phyloP scores from a whole-genome alignment of 2,888 invertebrate species.

The Panorpa germanica region DNA sequence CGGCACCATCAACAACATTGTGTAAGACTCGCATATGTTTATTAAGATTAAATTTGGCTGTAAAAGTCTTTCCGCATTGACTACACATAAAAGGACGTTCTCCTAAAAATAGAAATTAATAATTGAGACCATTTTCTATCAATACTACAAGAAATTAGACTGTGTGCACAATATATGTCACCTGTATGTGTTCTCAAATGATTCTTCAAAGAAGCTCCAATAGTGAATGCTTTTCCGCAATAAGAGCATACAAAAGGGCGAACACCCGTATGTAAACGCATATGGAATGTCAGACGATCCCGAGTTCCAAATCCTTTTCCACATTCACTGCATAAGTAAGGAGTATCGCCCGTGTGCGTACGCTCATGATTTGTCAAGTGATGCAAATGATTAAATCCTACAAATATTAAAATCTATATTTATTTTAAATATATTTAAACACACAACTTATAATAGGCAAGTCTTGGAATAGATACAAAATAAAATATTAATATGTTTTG shows the following conservation, averaged over 20 bases:
- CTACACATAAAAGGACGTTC: constrained; percentile 11
- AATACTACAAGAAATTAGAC: too few species aligned
- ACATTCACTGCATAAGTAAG: constrained; percentile 11
- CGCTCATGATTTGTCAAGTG: constrained; percentile 11
- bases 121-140: background rate
- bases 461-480: too few species aligned
- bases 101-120: constrained; percentile 3
- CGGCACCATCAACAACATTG: background rate
- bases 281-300: constrained; percentile 8
- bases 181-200: too few species aligned
- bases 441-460: too few species aligned
- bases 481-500: too few species aligned
- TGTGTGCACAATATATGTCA: too few species aligned
- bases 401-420: constrained; percentile 1
- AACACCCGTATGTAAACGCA: constrained; percentile 1
- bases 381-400: constrained; percentile 10
- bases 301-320: constrained; percentile 10
- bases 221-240: constrained; percentile 19
- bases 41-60: constrained; percentile 6
- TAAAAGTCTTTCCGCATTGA: constrained; percentile 10
- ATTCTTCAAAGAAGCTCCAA: constrained; percentile 24
- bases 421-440: constrained; percentile 2
- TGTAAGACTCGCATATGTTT: constrained; percentile 7
- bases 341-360: constrained; percentile 10
- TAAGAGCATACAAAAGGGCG: constrained; percentile 4